Conservation (phyloP, 2,113 vertebrate genomes). For the Pampusana beccarii region DNA sequence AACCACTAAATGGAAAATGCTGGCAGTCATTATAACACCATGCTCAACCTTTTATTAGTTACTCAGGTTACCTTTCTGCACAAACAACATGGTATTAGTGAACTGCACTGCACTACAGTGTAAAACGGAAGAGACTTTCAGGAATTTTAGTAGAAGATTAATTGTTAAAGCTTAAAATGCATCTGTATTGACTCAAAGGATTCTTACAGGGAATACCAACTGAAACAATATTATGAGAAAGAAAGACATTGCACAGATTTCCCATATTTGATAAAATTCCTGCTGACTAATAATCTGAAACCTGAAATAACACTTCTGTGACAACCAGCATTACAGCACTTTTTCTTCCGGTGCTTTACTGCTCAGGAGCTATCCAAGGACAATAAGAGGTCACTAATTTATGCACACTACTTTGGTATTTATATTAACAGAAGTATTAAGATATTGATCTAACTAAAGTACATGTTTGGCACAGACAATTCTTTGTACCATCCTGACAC, state of each 20-base stretch:
- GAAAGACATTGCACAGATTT: background rate
- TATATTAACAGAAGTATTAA: background rate
- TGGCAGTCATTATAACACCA: background rate
- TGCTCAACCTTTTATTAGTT: background rate
- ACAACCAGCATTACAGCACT: background rate
- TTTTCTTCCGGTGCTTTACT: background rate
- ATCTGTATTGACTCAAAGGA: background rate
- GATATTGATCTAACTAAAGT: background rate
- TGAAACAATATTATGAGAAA: background rate
- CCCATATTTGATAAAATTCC: background rate
- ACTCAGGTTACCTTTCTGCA: background rate
- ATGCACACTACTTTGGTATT: background rate
- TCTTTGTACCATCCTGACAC: background rate
- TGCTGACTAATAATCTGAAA: background rate
- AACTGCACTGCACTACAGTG: background rate
- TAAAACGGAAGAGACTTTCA: background rate
- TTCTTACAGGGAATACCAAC: background rate
- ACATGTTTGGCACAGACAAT: background rate
- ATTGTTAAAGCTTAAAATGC: background rate
- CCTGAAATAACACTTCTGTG: background rate
- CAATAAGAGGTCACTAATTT: background rate
- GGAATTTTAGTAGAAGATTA: background rate
- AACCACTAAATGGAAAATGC: background rate
- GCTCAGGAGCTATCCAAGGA: background rate
- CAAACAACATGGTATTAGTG: background rate